Conservation (phyloP, 2,797 vertebrate genomes). For the Moxostoma hubbsi region DNA sequence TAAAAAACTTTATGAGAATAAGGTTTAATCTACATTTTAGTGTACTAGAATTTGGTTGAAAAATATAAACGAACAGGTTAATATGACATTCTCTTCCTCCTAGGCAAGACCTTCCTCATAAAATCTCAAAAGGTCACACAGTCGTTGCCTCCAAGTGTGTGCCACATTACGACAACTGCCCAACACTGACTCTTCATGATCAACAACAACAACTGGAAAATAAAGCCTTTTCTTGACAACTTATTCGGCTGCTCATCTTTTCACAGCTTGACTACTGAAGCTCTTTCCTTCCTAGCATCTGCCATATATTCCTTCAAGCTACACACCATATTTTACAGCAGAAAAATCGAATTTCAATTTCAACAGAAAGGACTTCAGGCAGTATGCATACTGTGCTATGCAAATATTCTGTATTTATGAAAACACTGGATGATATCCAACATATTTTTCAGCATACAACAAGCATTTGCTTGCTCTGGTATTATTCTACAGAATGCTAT, state of each 20-base stretch:
- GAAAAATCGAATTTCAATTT: not conserved
- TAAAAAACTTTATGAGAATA: not conserved
- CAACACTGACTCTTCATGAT: not conserved
- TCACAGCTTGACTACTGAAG: not conserved
- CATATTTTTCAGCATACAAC: too few species aligned
- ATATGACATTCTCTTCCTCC: conserved; percentile 27
- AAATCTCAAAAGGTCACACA: conserved; percentile 29
- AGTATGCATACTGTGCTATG: not conserved
- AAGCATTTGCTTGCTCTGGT: too few species aligned
- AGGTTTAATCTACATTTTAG: not conserved
- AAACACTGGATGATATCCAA: too few species aligned
- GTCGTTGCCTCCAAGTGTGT: conserved; percentile 23
- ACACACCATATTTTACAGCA: not conserved
- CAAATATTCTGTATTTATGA: too few species aligned
- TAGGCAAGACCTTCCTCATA: conserved; percentile 19
- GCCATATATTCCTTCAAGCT: not conserved
- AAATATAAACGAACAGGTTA: conserved; percentile 10
- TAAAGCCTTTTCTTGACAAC: conserved; percentile 1
- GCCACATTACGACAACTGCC: conserved; percentile 13
- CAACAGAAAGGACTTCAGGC: not conserved
- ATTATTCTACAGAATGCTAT: too few species aligned
- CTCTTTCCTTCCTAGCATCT: not conserved
- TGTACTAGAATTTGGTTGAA: not conserved
- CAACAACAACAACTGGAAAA: conserved; percentile 7
- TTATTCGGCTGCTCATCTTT: conserved; percentile 15